Evolutionary conservation across 1,140 invertebrate genomes (phyloP), one percentile per base, ranked within the genome.

Genomic region (Zeugodacus cucurbitae): DNA sequence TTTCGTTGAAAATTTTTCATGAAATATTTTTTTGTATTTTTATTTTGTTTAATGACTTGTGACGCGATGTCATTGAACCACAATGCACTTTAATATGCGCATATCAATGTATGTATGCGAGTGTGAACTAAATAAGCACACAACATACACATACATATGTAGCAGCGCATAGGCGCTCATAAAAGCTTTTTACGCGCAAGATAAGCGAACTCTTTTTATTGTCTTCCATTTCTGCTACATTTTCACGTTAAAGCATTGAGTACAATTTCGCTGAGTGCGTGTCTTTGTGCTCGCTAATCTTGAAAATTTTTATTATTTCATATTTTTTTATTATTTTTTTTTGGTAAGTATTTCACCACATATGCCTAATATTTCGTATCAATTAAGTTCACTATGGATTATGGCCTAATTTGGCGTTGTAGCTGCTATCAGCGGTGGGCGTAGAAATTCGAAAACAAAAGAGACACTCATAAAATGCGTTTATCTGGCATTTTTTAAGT

Each of bases 51-150:
- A 20, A 54, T 4, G 48, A 0, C 48, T 20, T 10, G 14, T 67
- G 64, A 67, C 64, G 64, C 14, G 6, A 32, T 74, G 67, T 74
- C 67, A 74, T 74, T 74, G 67, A 74, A 74, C 67, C 34, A 17
- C 34, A 41, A 41, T 74, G 67, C 67, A 74, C 67, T 74, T 32
- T 74, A 74, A 74, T 74, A 74, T 74, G 67, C 67, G 67, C 67
- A 74, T 74, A 34, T 29, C 14, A 41, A 74, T 74, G 34, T 32
- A 41, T 67, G 22, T n/a, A 67, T 67, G 34, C 41, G 10, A n/a
- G 8, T 37, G 17, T 34, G 62, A 0, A 34, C 22, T 1, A 62
- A 62, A 54, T 54, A 11, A 4, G 14, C 20, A 54, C 26, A 7
- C 2, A 26, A n/a, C n/a, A n/a, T n/a, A 14, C 58, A 26, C 58